Evolutionary conservation across 2,797 vertebrate species (phyloP).

Genomic region (Girardinus metallicus): DNA sequence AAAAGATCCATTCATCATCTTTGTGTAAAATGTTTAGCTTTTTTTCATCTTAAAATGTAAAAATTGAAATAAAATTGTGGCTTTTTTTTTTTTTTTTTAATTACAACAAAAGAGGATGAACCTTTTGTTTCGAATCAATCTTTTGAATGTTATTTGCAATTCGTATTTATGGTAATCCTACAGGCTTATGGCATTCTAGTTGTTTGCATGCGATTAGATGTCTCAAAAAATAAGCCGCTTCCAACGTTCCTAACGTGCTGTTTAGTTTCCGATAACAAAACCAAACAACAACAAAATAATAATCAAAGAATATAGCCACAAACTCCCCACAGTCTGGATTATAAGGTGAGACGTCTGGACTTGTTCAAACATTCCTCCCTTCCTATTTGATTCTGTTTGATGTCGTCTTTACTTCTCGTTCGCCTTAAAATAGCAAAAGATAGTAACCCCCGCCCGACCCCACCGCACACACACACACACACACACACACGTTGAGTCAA

Average conservation of each 20-base stretch:
- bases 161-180: not conserved
- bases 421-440: slow-evolving; percentile 18
- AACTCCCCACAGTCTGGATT: slow-evolving; percentile 35
- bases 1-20: not conserved
- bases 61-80: not conserved
- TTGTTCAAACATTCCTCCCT: slow-evolving; percentile 17
- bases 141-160: not conserved
- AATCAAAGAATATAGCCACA: slow-evolving; percentile 31
- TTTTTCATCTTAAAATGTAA: not conserved
- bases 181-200: not conserved
- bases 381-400: slow-evolving; percentile 22
- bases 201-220: not conserved
- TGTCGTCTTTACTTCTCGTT: slow-evolving; percentile 1
- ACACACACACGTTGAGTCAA: not conserved
- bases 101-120: not conserved
- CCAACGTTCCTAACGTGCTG: slow-evolving; percentile 29
- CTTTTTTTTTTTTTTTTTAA: not conserved
- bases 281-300: not conserved
- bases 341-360: slow-evolving; percentile 45
- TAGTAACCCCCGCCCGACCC: not conserved
- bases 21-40: not conserved
- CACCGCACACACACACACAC: not conserved
- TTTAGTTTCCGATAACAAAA: slow-evolving; percentile 15
- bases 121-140: not conserved
- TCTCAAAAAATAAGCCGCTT: slow-evolving; percentile 21